Conservation (phyloP, 1,140 invertebrate genomes). For the Marisa cornuarietis region DNA sequence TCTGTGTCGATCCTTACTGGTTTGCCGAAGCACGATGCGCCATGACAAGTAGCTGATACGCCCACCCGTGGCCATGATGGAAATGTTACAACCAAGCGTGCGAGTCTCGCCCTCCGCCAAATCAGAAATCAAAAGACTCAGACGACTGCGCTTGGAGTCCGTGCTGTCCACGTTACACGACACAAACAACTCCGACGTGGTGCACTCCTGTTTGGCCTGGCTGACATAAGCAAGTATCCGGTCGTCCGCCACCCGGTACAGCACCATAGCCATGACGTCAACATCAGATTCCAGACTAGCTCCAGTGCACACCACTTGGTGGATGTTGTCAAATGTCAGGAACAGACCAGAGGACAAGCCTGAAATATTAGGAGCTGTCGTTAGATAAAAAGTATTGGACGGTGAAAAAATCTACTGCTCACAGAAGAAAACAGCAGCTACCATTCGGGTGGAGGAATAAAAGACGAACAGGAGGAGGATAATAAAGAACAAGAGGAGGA, state of each 20-base stretch:
- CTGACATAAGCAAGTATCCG: neutral
- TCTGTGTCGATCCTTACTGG: no score
- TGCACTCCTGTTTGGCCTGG: conserved; percentile 5
- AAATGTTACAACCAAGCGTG: neutral
- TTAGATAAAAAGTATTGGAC: no score
- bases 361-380: neutral
- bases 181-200: neutral
- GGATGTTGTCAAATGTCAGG: neutral
- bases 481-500: no score
- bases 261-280: conserved; percentile 5
- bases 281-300: neutral
- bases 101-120: neutral
- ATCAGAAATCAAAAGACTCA: neutral
- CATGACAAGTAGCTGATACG: no score
- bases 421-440: no score
- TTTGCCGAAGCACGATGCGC: no score
- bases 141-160: neutral
- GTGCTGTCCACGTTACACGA: neutral
- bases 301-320: neutral
- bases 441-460: no score
- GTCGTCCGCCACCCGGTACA: neutral
- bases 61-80: neutral
- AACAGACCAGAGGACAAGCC: neutral
- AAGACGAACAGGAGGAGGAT: no score
- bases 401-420: no score